Evolutionary conservation across 2,113 vertebrate genomes (phyloP), one percentile per base, ranked within the genome.

Genomic region (Corythoichthys intestinalis): DNA sequence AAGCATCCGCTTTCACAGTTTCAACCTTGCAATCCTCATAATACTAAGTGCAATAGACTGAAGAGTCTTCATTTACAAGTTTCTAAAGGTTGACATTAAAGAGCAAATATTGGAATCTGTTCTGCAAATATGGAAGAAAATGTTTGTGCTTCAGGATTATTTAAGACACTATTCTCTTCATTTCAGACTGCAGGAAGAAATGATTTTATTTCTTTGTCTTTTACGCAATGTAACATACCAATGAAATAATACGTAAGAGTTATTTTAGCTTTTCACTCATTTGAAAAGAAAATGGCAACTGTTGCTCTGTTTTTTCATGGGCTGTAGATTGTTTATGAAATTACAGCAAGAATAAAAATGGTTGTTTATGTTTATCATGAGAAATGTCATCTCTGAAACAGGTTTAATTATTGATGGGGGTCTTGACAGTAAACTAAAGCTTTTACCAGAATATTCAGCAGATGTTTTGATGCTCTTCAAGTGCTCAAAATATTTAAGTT

Each of bases 1-100:
- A 90, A 89, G 86, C 86, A 87, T 62, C 66, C 67, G 68, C 85
- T 92, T 86, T 91, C 81, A 76, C 74, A 80, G 74, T 67, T 82
- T 77, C 71, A 75, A 67, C 41, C 7, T 69, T 72, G 48, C 64
- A 71, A 58, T 80, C 65, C 41, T 73, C 5, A 69, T 15, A 6
- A 7, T 41, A 64, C 52, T 7, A 44, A 7, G 63, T 77, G 67
- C 67, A 68, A 20, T 72, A 70, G 44, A 35, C 17, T n/a, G 49
- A 14, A 5, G 41, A 65, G 48, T 49, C 34, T n/a, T 61, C 70
- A 6, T 35, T 50, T 58, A 38, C 35, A 49, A 20, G 6, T 47
- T 76, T 8, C 2, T 65, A 41, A 14, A 68, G n/a, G 7, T 65
- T 62, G 34, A 65, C 60, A 50, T 68, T 14, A 52, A 59, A 44